Evolutionary conservation across 92 coral and sea anemone genomes (phyloP), one percentile per base, ranked within the genome.

Genomic region (Paragorgia papillata): DNA sequence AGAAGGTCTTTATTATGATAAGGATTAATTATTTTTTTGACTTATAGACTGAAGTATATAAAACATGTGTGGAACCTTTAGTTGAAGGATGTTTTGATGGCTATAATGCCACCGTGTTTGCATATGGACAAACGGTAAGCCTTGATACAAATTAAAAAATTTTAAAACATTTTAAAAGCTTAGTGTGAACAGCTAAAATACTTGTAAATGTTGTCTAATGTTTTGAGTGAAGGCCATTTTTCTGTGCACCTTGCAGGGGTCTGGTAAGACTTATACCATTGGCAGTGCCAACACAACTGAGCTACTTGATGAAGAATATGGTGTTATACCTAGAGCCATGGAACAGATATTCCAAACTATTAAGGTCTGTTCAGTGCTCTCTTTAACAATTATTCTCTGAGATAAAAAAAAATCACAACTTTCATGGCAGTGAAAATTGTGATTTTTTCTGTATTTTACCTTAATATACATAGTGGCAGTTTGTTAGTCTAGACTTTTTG

Each of bases 51-150:
- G 89, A 87, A 26, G 93, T 91, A 20, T 94, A 94, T 66, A 91
- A 91, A 34, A 86, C 84, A 2, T 94, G 98, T 80, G 92, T 94
- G 46, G 92, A 91, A 66, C 98, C 98, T 3, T 74, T 94, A 67
- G 94, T 94, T 12, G 92, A 85, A 80, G 86, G 98, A 9, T 94
- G 97, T 30, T 76, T 94, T 74, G 97, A 94, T 33, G 98, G 98
- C 8, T 94, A 94, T 66, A 94, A 94, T 85, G 98, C 95, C 30
- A 94, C 98, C 32, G 95, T 94, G 20, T 94, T 94, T 88, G 98
- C 97, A 0, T 94, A 94, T 89, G 98, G 98, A 44, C 98, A 94
- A 69, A 94, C 98, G 6, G 98, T 94, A 40, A 86, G 95, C n/a
- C n/a, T n/a, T n/a, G n/a, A n/a, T n/a, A n/a, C n/a, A n/a, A n/a